Conservation (phyloP, 2,888 invertebrate genomes). For the Drosophila phalerata region DNA sequence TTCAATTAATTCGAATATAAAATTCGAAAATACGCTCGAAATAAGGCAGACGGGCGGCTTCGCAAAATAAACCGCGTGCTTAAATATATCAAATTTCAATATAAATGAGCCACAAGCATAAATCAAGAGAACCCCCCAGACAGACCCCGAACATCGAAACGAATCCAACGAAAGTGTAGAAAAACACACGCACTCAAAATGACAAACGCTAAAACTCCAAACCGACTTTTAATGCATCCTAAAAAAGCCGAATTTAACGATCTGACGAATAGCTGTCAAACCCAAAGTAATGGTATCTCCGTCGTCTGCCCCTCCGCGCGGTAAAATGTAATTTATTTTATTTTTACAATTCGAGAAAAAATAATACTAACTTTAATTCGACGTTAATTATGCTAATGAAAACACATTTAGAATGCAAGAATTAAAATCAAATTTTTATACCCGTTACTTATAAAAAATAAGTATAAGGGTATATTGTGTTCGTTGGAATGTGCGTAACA, state of each 20-base stretch:
- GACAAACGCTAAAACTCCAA: conserved; percentile 13
- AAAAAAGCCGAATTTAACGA: conserved; percentile 62
- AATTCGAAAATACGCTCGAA: conserved; percentile 62
- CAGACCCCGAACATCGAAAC: conserved; percentile 15
- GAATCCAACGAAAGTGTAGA: conserved; percentile 61
- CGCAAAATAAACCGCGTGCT: conserved; percentile 72
- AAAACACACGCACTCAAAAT: conserved; percentile 46
- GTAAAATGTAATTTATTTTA: conserved; percentile 72
- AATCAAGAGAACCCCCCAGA: conserved; percentile 66
- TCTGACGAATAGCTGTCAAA: conserved; percentile 76
- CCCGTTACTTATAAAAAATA: too few species aligned
- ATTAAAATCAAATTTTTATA: conserved; percentile 83
- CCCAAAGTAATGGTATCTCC: conserved; percentile 3
- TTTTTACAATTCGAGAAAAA: conserved; percentile 59
- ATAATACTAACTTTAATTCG: conserved; percentile 67
- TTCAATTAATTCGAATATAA: conserved; percentile 80
- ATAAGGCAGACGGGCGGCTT: conserved; percentile 63
- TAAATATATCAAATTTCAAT: conserved; percentile 80
- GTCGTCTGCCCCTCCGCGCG: conserved; percentile 51
- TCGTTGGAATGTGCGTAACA: too few species aligned
- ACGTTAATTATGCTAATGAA: conserved; percentile 84
- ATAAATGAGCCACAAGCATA: conserved; percentile 75
- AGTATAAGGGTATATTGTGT: too few species aligned
- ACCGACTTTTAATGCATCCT: conserved; percentile 59
- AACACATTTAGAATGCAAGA: conserved; percentile 82